A percentile compares a stretch with the other conserved stretches of the same genome.
Conservation (phyloP, 2,888 invertebrate genomes). For the Furcula furcula region DNA sequence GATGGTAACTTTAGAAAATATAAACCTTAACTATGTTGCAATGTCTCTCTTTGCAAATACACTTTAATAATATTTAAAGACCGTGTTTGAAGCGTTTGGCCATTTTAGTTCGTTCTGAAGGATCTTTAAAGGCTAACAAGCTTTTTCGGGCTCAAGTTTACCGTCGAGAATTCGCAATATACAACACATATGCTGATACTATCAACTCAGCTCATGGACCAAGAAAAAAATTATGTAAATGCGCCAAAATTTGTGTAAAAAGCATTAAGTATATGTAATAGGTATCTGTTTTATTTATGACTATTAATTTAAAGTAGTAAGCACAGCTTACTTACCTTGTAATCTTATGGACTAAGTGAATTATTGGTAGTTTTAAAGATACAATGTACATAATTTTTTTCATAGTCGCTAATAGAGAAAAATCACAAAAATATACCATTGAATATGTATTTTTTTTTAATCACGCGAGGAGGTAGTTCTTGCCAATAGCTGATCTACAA, state of each 20-base stretch:
- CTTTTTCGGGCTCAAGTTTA: conserved; percentile 12
- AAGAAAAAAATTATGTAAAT: conserved; percentile 26
- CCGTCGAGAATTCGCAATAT: conserved; percentile 7
- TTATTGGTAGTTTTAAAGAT: conserved; percentile 10
- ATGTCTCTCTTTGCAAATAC: conserved; percentile 62
- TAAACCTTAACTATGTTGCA: conserved; percentile 63
- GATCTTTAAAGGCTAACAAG: conserved; percentile 27
- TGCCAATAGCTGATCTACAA: conserved; percentile 56
- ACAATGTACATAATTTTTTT: conserved; percentile 24
- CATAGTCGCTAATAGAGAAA: conserved; percentile 24
- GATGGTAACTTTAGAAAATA: conserved; percentile 78
- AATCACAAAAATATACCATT: conserved; percentile 33
- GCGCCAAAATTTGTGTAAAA: conserved; percentile 9
- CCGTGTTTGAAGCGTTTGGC: conserved; percentile 46
- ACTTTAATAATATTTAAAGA: conserved; percentile 45
- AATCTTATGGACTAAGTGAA: conserved; percentile 9
- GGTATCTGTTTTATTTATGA: neutral
- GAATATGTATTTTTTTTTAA: conserved; percentile 34
- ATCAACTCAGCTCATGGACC: conserved; percentile 12
- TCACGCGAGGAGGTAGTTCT: conserved; percentile 55
- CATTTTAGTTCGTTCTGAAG: conserved; percentile 19
- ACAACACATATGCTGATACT: conserved; percentile 8
- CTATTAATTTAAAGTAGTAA: neutral
- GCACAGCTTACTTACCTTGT: conserved; percentile 3
- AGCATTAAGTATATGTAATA: conserved; percentile 2